Evolutionary conservation across 2,888 invertebrate genomes (phyloP).

Genomic region (Nasonia oneida): DNA sequence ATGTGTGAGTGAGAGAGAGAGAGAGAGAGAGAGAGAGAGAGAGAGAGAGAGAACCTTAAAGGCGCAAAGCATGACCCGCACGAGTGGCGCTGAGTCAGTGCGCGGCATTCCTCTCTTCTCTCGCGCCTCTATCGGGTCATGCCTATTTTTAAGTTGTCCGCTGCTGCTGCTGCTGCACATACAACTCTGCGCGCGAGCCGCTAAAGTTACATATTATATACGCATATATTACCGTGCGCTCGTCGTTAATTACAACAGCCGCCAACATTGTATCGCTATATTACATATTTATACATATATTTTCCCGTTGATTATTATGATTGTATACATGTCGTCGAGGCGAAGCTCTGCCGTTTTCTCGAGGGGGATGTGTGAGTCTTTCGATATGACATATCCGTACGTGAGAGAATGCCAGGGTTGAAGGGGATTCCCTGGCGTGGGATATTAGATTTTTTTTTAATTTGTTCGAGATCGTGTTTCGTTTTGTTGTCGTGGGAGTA

Average conservation of each 20-base stretch:
- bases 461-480: not conserved
- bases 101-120: slow-evolving; percentile 50
- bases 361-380: not conserved
- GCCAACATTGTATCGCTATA: slow-evolving; percentile 9
- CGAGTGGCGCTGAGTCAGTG: slow-evolving; percentile 48
- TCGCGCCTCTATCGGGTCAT: slow-evolving; percentile 49
- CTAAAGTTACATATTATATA: not conserved
- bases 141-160: slow-evolving; percentile 55
- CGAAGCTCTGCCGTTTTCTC: slow-evolving; percentile 47
- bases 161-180: slow-evolving; percentile 6
- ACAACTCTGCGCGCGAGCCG: slow-evolving; percentile 25
- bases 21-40: not conserved
- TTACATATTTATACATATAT: not conserved
- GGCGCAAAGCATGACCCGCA: slow-evolving; percentile 26
- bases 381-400: slow-evolving; percentile 26
- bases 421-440: not conserved
- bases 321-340: not conserved
- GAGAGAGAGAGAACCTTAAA: slow-evolving; percentile 6
- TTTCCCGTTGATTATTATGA: slow-evolving; percentile 15
- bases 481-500: not conserved
- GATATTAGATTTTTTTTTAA: not conserved
- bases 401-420: not conserved
- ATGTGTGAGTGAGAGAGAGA: not conserved
- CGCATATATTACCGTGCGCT: slow-evolving; percentile 13
- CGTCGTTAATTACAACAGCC: slow-evolving; percentile 22